Percentiles rank a stretch among this genome's conserved stretches.
These are phyloP conservation scores for Epinotia ramella DNA, from an alignment of 2,888 invertebrate genomes.

Conservation along the genomic window DNA sequence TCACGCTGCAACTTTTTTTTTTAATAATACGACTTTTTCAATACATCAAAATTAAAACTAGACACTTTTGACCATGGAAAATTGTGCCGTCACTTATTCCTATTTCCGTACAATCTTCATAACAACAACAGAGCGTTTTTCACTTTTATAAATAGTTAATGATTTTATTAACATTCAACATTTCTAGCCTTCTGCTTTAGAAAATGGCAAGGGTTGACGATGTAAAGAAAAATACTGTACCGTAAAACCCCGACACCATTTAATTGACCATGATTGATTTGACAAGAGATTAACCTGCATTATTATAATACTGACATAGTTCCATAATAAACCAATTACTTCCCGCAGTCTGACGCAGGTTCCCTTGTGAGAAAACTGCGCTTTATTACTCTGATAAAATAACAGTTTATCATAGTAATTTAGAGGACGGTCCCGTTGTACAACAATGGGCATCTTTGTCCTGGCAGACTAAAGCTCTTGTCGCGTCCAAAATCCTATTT, in stretches of 20 bases:
- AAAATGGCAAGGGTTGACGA: neutral
- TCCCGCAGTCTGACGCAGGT: constrained; percentile 21
- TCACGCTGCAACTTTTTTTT: too few species aligned
- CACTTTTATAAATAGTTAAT: too few species aligned
- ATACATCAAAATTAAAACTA: too few species aligned
- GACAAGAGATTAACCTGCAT: neutral
- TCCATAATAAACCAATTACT: constrained; percentile 24
- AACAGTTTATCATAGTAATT: constrained; percentile 37
- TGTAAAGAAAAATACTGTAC: neutral
- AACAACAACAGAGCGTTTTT: too few species aligned
- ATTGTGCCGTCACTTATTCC: too few species aligned
- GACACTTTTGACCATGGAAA: too few species aligned
- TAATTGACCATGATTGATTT: neutral
- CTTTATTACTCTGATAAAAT: constrained; percentile 22
- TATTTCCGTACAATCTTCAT: too few species aligned
- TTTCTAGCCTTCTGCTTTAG: neutral
- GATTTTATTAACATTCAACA: too few species aligned
- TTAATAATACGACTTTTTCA: too few species aligned
- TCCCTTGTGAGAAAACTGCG: constrained; percentile 20
- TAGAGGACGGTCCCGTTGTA: constrained; percentile 15
- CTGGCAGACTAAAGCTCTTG: constrained; percentile 26
- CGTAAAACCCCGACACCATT: neutral
- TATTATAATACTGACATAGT: constrained; percentile 26
- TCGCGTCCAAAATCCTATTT: constrained; percentile 39
- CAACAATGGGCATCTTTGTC: constrained; percentile 29